These are phyloP conservation scores for Nanorana parkeri DNA, from an alignment of 2,113 vertebrate genomes.

Conservation along the genomic window DNA sequence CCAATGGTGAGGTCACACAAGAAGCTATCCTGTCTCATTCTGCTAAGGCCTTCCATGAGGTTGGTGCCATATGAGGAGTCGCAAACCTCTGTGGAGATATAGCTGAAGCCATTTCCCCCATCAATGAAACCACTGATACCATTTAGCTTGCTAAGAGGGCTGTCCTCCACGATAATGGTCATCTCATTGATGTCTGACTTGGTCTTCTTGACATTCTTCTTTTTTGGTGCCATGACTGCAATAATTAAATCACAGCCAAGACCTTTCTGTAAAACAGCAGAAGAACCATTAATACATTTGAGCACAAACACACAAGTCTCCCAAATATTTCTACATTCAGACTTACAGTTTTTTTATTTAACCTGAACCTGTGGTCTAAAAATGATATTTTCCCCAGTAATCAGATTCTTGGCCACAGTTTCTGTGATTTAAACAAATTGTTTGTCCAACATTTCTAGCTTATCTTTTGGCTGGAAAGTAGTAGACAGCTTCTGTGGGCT, in stretches of 20 bases:
- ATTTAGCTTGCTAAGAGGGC: conserved; percentile 89
- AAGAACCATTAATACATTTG: conserved; percentile 8
- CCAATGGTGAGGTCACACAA: conserved; percentile 92
- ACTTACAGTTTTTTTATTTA: no score
- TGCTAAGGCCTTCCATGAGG: conserved; percentile 91
- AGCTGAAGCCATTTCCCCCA: conserved; percentile 92
- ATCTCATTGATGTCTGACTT: conserved; percentile 91
- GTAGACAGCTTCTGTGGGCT: no score
- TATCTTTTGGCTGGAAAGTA: no score
- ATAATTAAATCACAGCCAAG: conserved; percentile 79
- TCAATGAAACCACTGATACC: conserved; percentile 90
- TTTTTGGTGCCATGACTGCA: conserved; percentile 97
- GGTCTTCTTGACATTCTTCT: conserved; percentile 93
- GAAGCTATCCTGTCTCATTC: conserved; percentile 93
- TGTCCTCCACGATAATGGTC: conserved; percentile 91
- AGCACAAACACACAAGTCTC: neutral
- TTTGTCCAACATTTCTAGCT: no score
- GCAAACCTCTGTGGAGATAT: conserved; percentile 91
- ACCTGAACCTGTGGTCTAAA: no score
- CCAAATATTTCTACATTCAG: neutral
- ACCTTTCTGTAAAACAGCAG: conserved; percentile 69
- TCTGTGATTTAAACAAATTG: no score
- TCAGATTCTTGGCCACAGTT: no score
- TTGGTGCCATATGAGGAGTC: conserved; percentile 89
- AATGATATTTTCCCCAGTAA: no score